These are phyloP conservation scores for Lasioglossum malachurum DNA, from an alignment of 2,888 invertebrate species.

Conservation along the genomic window DNA sequence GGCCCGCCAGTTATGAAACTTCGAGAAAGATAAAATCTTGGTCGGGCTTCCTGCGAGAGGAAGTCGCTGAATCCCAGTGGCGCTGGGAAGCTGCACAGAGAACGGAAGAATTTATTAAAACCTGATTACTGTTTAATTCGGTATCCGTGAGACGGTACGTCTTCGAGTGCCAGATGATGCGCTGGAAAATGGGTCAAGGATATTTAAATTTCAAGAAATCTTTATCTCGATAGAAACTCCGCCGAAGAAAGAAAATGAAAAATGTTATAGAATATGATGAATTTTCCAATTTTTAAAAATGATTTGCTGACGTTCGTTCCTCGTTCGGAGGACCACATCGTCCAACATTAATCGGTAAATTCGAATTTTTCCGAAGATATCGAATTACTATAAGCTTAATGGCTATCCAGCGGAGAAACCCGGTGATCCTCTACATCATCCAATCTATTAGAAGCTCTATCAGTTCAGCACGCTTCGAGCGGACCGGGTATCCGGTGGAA, in stretches of 20 bases:
- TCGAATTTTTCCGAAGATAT: neutral
- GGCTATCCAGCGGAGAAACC: neutral
- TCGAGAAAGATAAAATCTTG: constrained; percentile 51
- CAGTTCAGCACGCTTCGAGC: neutral
- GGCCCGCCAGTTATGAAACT: constrained; percentile 52
- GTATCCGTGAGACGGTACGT: constrained; percentile 8
- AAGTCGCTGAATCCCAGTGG: constrained; percentile 7
- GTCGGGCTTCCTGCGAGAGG: constrained; percentile 3
- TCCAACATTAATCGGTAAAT: no score
- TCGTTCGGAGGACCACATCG: no score
- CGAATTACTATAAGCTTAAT: constrained; percentile 1
- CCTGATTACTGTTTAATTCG: constrained; percentile 54
- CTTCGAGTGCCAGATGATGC: neutral
- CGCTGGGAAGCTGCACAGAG: neutral
- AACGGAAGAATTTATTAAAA: constrained; percentile 49
- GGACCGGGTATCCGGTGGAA: neutral
- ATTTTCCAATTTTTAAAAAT: no score
- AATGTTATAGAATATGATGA: neutral
- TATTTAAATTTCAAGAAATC: neutral
- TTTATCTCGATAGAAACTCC: neutral
- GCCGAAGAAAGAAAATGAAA: neutral
- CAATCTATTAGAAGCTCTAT: constrained; percentile 1
- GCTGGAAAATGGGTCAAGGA: constrained; percentile 10
- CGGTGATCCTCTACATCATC: constrained; percentile 7
- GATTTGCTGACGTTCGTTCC: no score